Percentiles rank a stretch among this genome's conserved stretches.
Evolutionary conservation across 2,113 vertebrate species (phyloP).

Genomic region (Fulmarus glacialis): DNA sequence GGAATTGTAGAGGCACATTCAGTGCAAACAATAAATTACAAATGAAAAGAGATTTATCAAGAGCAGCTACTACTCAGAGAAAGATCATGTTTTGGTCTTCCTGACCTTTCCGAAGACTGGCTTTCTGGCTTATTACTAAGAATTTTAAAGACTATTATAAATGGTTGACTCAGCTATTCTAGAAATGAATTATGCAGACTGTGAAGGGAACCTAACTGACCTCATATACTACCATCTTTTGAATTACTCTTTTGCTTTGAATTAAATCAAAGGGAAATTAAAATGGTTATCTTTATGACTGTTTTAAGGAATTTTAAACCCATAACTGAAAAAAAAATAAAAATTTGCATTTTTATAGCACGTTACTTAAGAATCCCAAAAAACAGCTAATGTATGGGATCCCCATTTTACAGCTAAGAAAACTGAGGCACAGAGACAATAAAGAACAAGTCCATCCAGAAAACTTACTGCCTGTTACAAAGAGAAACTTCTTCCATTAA

Average conservation of each 20-base stretch:
- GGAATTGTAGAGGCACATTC: background rate
- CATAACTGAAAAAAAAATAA: background rate
- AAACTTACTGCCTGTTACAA: background rate
- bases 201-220: slow-evolving; percentile 21
- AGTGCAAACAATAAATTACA: slow-evolving; percentile 13
- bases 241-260: slow-evolving; percentile 10
- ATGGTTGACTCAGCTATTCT: slow-evolving; percentile 26
- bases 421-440: background rate
- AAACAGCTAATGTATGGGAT: background rate
- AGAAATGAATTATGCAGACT: slow-evolving; percentile 42
- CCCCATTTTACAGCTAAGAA: background rate
- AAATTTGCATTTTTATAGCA: background rate
- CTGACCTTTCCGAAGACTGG: slow-evolving; percentile 13
- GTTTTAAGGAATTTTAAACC: background rate
- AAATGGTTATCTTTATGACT: background rate
- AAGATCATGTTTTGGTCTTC: background rate
- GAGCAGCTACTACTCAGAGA: background rate
- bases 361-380: background rate
- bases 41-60: slow-evolving; percentile 36
- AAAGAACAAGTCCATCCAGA: background rate
- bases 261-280: slow-evolving; percentile 30
- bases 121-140: slow-evolving; percentile 42
- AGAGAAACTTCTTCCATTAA: background rate
- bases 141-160: slow-evolving; percentile 19
- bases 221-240: background rate